A percentile compares a stretch with the other conserved stretches of the same genome.
These are phyloP conservation scores for Phylloscopus collybita DNA, from an alignment of 2,797 vertebrate species.

Conservation along the genomic window DNA sequence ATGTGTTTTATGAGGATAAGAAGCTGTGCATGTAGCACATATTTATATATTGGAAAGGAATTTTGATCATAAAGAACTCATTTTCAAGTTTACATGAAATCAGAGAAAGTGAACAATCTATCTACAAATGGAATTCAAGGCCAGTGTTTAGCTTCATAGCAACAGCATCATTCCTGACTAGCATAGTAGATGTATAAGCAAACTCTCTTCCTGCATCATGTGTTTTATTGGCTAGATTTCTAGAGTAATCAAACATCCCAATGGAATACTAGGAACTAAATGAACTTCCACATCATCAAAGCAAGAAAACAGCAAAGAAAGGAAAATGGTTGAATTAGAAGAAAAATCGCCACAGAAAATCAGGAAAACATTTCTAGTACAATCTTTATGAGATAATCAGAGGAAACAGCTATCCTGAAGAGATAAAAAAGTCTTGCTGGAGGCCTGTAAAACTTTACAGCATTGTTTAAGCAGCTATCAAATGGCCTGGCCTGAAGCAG, in stretches of 20 bases:
- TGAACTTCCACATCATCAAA: background rate
- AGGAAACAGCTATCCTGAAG: background rate
- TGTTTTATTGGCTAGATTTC: background rate
- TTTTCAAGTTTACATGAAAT: background rate
- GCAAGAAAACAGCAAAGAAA: background rate
- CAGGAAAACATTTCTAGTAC: background rate
- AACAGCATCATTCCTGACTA: background rate
- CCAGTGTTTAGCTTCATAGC: background rate
- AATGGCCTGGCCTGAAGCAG: background rate
- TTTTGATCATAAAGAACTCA: background rate
- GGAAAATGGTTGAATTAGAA: background rate
- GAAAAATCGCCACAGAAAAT: background rate
- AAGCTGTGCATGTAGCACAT: background rate
- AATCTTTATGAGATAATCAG: background rate
- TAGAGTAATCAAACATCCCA: background rate
- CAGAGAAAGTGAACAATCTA: background rate
- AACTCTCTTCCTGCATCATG: background rate
- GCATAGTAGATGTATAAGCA: background rate
- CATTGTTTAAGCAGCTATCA: background rate
- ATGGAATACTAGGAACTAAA: background rate
- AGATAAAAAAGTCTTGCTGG: background rate
- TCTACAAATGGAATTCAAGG: background rate
- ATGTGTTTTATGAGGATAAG: background rate
- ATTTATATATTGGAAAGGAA: background rate
- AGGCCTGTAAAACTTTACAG: background rate